Evolutionary conservation across 2,797 vertebrate genomes (phyloP).

Genomic region (Neosilurus hyrtlii): DNA sequence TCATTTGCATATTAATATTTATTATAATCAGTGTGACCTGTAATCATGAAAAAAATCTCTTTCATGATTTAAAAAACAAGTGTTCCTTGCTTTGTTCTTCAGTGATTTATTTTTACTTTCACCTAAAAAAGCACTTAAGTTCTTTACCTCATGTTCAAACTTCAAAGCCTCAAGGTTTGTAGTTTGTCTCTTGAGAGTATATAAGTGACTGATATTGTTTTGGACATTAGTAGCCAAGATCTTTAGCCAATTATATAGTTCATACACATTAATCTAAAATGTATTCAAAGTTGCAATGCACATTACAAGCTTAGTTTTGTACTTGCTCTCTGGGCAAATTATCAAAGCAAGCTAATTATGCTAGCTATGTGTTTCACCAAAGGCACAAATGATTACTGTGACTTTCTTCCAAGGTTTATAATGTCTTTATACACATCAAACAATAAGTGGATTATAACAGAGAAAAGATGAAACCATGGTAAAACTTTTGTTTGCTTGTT

Average conservation of each 20-base stretch:
- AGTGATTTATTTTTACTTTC: neutral
- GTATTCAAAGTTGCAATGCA: neutral
- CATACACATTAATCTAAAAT: neutral
- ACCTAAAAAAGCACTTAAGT: neutral
- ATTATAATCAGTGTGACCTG: neutral
- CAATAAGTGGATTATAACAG: neutral
- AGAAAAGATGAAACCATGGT: neutral
- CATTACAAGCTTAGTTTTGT: neutral
- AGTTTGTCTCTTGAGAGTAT: no score
- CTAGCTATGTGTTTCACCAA: neutral
- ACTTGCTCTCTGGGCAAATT: neutral
- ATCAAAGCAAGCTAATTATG: neutral
- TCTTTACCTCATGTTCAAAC: neutral
- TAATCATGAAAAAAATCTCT: neutral
- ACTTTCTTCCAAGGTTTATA: no score
- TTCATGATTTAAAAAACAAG: neutral
- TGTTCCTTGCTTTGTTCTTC: neutral
- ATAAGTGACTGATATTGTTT: no score
- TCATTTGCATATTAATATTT: constrained; percentile 1
- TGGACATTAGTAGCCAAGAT: neutral
- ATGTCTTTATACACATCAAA: neutral
- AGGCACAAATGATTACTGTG: neutral
- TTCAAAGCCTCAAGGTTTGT: no score
- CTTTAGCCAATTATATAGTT: neutral
- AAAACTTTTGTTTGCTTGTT: neutral